Base-by-base conservation (phyloP, 2,797 vertebrate species). In the Astyanax mexicanus region DNA sequence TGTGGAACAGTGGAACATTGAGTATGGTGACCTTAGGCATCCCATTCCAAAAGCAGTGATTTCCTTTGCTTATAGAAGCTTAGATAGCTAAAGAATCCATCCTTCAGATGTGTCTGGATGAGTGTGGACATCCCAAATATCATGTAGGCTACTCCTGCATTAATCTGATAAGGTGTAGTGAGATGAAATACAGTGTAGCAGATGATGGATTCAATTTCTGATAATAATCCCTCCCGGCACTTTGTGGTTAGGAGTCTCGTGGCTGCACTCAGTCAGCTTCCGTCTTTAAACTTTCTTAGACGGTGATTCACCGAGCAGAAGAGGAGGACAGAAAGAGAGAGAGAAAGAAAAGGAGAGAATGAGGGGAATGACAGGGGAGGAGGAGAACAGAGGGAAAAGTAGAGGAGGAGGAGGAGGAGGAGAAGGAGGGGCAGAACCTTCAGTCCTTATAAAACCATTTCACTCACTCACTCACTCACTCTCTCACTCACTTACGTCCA, bases 281-380 rank as follows among this genome's bases (percentile, higher is more conserved):
- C 62, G 67, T 80, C 47, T 47, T 72, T 70, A 54, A 51, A 75
- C 75, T 83, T 83, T 75, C 32, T 64, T 85, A 81, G 80, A 81
- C 66, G 88, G 88, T 92, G 91, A 90, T 90, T 92, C 91, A 92
- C 88, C 77, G 49, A 52, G 80, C 80, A 91, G 90, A 12, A 66
- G 72, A 92, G 25, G 3, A 85, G 91, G 90, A 92, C 82, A 80
- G 74, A 84, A 83, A 87, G 88, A 83, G 86, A 88, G 52, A 82
- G 82, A 69, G 21, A 13, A 44, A 17, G 61, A 57, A 19, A 38
- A 60, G 29, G 52, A 12, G 42, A 44, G 51, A 35, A 78, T 81
- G 83, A 86, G 23, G 42, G 37, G 51, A 37, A 78, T 83, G 83
- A 88, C 74, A 80, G 77, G 45, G 81, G 80, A 82, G 79, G 79